Evolutionary conservation across 2,797 vertebrate genomes (phyloP), one percentile per base, ranked within the genome.

Genomic region (Coreius guichenoti): DNA sequence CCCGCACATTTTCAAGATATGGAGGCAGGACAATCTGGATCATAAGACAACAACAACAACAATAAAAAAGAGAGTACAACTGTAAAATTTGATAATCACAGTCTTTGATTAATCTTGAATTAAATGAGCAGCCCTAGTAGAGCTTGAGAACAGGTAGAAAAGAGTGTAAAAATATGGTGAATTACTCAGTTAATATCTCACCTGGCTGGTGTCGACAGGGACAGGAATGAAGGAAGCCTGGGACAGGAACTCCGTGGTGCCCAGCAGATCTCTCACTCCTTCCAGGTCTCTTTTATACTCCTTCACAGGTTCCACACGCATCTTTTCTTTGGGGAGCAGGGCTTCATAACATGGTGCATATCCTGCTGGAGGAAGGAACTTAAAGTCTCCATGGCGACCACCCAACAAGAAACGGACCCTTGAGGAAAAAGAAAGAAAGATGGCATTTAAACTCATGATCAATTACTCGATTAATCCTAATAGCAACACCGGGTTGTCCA

Each of bases 271-370:
- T 39, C 98, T 96, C 82, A 99, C 91, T 45, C 97, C 97, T 36
- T 97, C 96, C 3, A 92, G 89, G 91, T 99, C 98, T 89, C 98
- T 96, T 89, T 99, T 99, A 91, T 99, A 99, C 87, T 99, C 98
- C 93, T 99, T 99, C 89, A 99, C 98, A 78, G 98, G 95, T 93
- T 99, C 98, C 83, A 99, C 89, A 76, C 96, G 96, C 98, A 99
- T 98, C 93, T 97, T 99, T 93, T 99, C 98, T 92, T 99, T 99
- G 43, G 98, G 98, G 89, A 99, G 94, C 90, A 99, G 93, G 0
- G 98, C 98, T 94, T 99, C 98, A 1, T 96, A 99, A 92, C 98
- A 99, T 19, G 98, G 98, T 58, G 96, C 98, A 91, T 99, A 99
- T 80, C 98, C 96, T 58, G 96, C 95, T 2, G 98, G 98, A 67